These are phyloP conservation scores for Microplitis mediator DNA, from an alignment of 1,140 invertebrate genomes.

Conservation along the genomic window DNA sequence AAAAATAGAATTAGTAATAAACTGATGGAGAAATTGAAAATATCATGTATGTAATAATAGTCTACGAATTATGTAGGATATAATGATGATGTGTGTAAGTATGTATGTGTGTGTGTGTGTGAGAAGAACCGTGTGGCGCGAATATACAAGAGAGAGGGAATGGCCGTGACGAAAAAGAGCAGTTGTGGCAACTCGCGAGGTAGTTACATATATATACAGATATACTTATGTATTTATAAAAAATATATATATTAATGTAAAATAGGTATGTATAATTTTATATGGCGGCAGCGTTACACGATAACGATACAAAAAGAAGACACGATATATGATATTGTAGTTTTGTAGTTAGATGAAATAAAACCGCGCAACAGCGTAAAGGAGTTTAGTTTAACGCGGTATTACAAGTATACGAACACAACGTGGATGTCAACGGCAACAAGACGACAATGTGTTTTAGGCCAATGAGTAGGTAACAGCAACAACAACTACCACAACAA, in stretches of 20 bases:
- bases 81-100: no score
- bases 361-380: no score
- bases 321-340: not conserved
- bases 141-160: no score
- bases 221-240: no score
- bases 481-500: not conserved
- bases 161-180: not conserved
- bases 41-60: no score
- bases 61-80: no score
- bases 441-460: not conserved
- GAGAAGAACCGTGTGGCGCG: no score
- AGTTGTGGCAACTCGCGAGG: slow-evolving; percentile 3
- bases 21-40: no score
- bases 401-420: not conserved
- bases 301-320: no score
- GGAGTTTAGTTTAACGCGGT: not conserved
- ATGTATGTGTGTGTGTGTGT: no score
- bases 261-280: not conserved
- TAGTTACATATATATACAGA: not conserved
- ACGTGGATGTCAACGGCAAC: not conserved
- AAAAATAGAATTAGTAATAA: not conserved
- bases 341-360: no score
- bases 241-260: not conserved
- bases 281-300: not conserved
- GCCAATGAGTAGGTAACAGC: not conserved